A percentile compares a stretch with the other conserved stretches of the same genome.
phyloP scores from a whole-genome alignment of 2,113 vertebrate genomes.

The Polypterus senegalus region DNA sequence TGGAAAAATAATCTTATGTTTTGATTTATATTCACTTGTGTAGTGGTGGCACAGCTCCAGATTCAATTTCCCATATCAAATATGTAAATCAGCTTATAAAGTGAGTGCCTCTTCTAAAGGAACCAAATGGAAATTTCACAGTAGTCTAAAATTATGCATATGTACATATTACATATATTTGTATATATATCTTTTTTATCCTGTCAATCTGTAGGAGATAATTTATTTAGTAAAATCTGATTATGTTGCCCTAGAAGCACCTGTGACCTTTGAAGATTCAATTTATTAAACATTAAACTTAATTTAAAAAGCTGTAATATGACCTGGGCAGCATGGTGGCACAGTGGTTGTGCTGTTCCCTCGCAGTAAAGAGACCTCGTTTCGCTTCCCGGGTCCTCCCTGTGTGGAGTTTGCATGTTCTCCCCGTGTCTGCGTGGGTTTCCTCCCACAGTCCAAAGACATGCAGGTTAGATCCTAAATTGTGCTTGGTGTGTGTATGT shows the following conservation, averaged over 20 bases:
- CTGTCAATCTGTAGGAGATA: background rate
- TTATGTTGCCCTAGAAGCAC: constrained; percentile 40
- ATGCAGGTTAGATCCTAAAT: too few relatives aligned
- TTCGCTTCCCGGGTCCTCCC: too few relatives aligned
- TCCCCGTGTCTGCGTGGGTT: too few relatives aligned
- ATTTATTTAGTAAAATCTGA: constrained; percentile 39
- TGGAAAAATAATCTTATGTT: constrained; percentile 44
- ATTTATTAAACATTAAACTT: background rate
- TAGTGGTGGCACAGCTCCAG: constrained; percentile 40
- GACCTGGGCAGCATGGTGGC: too few relatives aligned
- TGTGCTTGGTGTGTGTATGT: too few relatives aligned
- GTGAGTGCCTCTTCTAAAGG: constrained; percentile 24
- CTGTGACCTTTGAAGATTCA: constrained; percentile 35
- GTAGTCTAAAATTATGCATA: background rate
- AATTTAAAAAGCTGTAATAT: background rate
- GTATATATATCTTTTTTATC: background rate
- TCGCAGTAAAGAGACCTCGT: too few relatives aligned
- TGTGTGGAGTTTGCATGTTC: too few relatives aligned
- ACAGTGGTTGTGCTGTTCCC: too few relatives aligned
- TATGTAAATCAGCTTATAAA: constrained; percentile 23
- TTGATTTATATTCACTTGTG: constrained; percentile 46
- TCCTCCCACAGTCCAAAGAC: too few relatives aligned
- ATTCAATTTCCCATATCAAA: constrained; percentile 37
- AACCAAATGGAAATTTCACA: constrained; percentile 14
- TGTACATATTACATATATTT: background rate